Conservation (phyloP, 2,797 vertebrate species). For the Xyrichtys novacula region DNA sequence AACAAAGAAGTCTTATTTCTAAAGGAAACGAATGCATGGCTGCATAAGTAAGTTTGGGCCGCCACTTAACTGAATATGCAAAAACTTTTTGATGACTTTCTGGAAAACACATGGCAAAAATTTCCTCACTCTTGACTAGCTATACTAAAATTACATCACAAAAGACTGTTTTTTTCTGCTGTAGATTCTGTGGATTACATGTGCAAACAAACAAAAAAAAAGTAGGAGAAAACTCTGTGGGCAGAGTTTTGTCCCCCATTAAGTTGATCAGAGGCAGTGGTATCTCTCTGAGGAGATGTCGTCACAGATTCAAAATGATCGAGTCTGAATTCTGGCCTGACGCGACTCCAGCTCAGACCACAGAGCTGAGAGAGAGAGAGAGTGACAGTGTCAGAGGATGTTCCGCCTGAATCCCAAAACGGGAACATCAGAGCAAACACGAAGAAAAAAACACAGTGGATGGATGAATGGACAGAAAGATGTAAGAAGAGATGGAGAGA, state of each 20-base stretch:
- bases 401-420: slow-evolving; percentile 61
- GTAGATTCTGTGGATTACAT: slow-evolving; percentile 18
- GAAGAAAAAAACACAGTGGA: no score
- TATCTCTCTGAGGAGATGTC: slow-evolving; percentile 57
- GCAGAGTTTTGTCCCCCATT: slow-evolving; percentile 39
- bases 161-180: slow-evolving; percentile 19
- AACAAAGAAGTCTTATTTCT: slow-evolving; percentile 45
- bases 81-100: slow-evolving; percentile 33
- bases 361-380: slow-evolving; percentile 38
- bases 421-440: slow-evolving; percentile 61
- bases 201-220: slow-evolving; percentile 8
- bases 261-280: slow-evolving; percentile 61
- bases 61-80: slow-evolving; percentile 26
- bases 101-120: slow-evolving; percentile 27
- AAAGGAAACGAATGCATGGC: slow-evolving; percentile 37
- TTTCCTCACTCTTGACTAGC: not conserved
- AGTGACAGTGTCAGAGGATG: slow-evolving; percentile 75
- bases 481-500: slow-evolving; percentile 47
- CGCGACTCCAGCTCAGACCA: slow-evolving; percentile 63
- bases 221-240: slow-evolving; percentile 28
- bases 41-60: slow-evolving; percentile 34
- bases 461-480: slow-evolving; percentile 40
- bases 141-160: not conserved
- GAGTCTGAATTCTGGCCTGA: slow-evolving; percentile 52
- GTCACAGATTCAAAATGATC: slow-evolving; percentile 55